Base-by-base conservation (phyloP, 2,888 invertebrate genomes). In the Xylophagus ater region DNA sequence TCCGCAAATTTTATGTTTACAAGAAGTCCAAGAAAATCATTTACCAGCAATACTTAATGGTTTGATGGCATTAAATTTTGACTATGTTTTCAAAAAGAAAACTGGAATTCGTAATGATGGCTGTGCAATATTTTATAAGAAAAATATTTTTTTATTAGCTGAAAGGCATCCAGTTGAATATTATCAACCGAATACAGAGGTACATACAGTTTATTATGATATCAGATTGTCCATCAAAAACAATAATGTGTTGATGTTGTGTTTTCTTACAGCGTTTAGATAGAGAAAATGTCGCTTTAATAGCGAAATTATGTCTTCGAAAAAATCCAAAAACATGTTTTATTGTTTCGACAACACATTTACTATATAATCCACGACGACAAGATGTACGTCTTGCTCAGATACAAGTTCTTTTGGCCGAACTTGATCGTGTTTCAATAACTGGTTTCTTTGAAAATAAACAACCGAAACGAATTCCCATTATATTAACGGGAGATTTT, bases 371-470 rank as follows among this genome's bases (percentile, higher is more conserved):
- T 69, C 92, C 89, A 0, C 77, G 68, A 49, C 70, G 97, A 25
- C 78, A 84, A 14, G 96, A 97, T 59, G 78, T 96, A 1, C 77
- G 93, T 49, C 67, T 96, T 20, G 92, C 87, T 0, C 97, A 98
- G 65, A 68, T 83, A 25, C 81, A 85, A 53, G 59, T 88, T 23
- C 67, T 98, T 7, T 65, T 98, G 9, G 78, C 87, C 0, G 88
- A 92, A 62, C 67, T 98, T 4, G 86, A 90, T 49, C 70, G 81
- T 50, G 73, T 88, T 48, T 76, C 87, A 0, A 78, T 71, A 52
- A 60, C 62, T 4, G 4, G 38, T 3, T 24, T 39, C 13, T n/a
- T 19, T 12, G 14, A 38, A 13, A 58, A 58, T 1, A 52, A 47
- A 37, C 53, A 60, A 60, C 60, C 49, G 56, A 59, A 59, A 2